phyloP scores from a whole-genome alignment of 1,140 invertebrate species.

The Trichonephila clavipes region DNA sequence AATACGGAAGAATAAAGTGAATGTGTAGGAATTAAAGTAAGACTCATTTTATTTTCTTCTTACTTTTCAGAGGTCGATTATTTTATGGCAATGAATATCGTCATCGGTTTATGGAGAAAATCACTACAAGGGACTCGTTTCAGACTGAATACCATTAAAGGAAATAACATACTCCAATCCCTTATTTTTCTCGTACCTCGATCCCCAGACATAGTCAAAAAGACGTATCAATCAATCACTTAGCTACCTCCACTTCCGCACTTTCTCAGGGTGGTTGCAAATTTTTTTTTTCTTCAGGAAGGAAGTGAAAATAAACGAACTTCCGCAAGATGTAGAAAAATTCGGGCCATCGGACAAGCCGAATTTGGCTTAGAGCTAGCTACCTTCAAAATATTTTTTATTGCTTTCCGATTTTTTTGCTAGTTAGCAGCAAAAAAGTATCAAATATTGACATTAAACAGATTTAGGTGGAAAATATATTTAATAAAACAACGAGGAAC shows the following conservation, averaged over 20 bases:
- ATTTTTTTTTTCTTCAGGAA: not conserved
- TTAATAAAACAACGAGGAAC: too few species aligned
- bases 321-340: not conserved
- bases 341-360: not conserved
- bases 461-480: too few species aligned
- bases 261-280: not conserved
- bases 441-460: too few species aligned
- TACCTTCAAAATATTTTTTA: not conserved
- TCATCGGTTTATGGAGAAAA: slow-evolving; percentile 15
- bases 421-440: not conserved
- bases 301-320: slow-evolving; percentile 35
- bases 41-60: not conserved
- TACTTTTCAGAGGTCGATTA: not conserved
- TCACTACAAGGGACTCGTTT: slow-evolving; percentile 30
- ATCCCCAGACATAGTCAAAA: slow-evolving; percentile 25
- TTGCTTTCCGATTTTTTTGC: not conserved
- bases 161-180: slow-evolving; percentile 5
- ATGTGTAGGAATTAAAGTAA: not conserved
- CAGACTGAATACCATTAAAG: slow-evolving; percentile 27
- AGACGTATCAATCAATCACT: slow-evolving; percentile 33
- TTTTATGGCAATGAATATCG: not conserved
- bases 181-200: not conserved
- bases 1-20: not conserved
- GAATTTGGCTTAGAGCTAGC: not conserved
- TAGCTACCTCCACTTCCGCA: slow-evolving; percentile 13